Base-by-base conservation (phyloP, 1,140 invertebrate species). In the Hyposmocoma kahamanoa region DNA sequence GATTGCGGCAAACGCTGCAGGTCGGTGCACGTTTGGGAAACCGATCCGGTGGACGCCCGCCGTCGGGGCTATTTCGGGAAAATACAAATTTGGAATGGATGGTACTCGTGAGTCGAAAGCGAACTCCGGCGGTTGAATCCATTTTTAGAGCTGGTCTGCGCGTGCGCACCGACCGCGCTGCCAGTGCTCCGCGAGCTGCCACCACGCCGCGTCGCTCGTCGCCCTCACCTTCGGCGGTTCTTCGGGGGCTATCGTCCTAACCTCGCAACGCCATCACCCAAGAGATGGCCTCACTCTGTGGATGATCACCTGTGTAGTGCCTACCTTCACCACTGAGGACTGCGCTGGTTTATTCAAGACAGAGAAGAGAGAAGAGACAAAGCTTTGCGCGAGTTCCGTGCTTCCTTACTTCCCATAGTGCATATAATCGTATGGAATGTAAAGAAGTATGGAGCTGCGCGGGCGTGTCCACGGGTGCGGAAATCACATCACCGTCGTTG, bases 361-460 rank as follows among this genome's bases (percentile, higher is more conserved):
- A 4, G 18, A 6, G 20, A 41, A 77, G 66, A 78, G 48, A 47
- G 70, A 74, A 75, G 65, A 77, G 20, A 62, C 34, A 63, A 62
- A 81, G 85, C 87, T 86, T 86, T 78, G 89, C 90, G 90, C 88
- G 87, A 91, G 91, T 93, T 92, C 94, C 94, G 93, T 96, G 92
- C 94, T 96, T 96, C 94, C 92, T 95, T 95, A 94, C 94, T 94
- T 95, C 94, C 94, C 94, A 95, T 96, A 96, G 93, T 93, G 87
- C 82, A 89, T 88, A 88, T 88, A 75, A 90, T 81, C 90, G 79
- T 96, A 96, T 96, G 95, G 95, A 96, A 96, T 96, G 95, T 96
- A 96, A 96, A 96, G 94, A 96, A 96, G 94, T 96, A 96, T 96
- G 94, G 94, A 95, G 93, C 91, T 75, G 82, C 87, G 83, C 79